A percentile compares a stretch with the other conserved stretches of the same genome.
phyloP scores from a whole-genome alignment of 2,888 invertebrate species.

The Heliconius sara region DNA sequence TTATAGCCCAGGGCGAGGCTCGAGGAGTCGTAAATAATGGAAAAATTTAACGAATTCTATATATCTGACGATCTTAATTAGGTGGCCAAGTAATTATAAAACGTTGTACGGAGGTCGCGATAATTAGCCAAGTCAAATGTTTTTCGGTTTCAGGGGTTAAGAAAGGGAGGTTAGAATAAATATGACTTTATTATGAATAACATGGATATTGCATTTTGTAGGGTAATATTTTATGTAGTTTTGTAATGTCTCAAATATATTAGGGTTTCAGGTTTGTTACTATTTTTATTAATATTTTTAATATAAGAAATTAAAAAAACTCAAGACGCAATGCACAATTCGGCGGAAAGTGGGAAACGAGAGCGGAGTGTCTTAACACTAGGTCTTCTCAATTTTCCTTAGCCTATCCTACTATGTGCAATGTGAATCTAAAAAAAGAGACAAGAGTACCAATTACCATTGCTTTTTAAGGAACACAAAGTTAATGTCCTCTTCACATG shows the following conservation, averaged over 20 bases:
- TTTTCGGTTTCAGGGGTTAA: slow-evolving; percentile 28
- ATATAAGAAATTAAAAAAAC: too few relatives aligned
- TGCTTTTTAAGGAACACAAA: neutral
- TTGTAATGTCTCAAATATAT: neutral
- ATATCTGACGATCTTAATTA: slow-evolving; percentile 59
- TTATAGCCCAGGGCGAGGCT: slow-evolving; percentile 51
- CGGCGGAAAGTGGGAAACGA: too few relatives aligned
- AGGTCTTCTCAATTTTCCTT: too few relatives aligned
- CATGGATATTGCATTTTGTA: neutral
- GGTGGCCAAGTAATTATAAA: slow-evolving; percentile 55
- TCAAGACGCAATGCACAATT: too few relatives aligned
- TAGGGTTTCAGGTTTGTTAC: neutral
- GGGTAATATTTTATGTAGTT: neutral
- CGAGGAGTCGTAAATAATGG: slow-evolving; percentile 51
- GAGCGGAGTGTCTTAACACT: too few relatives aligned
- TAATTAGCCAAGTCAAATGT: slow-evolving; percentile 41
- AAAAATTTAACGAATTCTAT: slow-evolving; percentile 40
- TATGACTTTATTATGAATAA: slow-evolving; percentile 33
- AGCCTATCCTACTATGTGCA: too few relatives aligned
- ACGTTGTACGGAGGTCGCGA: slow-evolving; percentile 45
- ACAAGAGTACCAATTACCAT: too few relatives aligned
- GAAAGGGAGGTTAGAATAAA: slow-evolving; percentile 19
- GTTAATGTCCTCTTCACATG: neutral
- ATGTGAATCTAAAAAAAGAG: too few relatives aligned
- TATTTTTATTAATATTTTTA: too few relatives aligned